These are phyloP conservation scores for Acleris emargana DNA, from an alignment of 2,888 invertebrate species.

Conservation along the genomic window DNA sequence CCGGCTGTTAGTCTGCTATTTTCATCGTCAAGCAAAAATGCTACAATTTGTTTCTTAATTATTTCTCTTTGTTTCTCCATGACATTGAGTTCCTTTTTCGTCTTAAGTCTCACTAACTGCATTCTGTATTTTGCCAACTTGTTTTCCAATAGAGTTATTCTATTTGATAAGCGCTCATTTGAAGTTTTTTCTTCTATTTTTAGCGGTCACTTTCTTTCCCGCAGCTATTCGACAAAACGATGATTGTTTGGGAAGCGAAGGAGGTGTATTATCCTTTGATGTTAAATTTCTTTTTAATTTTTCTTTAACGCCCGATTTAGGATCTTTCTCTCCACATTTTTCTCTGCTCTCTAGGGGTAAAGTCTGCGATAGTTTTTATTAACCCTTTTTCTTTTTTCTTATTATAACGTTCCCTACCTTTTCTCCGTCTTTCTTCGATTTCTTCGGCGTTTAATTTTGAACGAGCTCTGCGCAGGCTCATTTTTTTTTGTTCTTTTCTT, in stretches of 20 bases:
- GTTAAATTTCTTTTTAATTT: not conserved
- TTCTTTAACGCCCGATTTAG: slow-evolving; percentile 7
- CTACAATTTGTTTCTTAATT: too few relatives aligned
- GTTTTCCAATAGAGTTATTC: too few relatives aligned
- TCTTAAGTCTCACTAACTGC: too few relatives aligned
- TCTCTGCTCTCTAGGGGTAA: not conserved
- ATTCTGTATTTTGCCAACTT: too few relatives aligned
- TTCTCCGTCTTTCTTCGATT: slow-evolving; percentile 34
- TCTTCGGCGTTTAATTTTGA: slow-evolving; percentile 18
- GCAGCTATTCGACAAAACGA: too few relatives aligned
- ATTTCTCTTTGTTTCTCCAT: too few relatives aligned
- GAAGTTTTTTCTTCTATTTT: too few relatives aligned
- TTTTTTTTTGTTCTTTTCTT: slow-evolving; percentile 39
- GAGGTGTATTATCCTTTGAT: too few relatives aligned
- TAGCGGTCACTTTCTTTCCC: too few relatives aligned
- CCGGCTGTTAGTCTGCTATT: slow-evolving; percentile 35
- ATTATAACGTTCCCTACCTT: slow-evolving; percentile 1
- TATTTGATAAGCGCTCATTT: too few relatives aligned
- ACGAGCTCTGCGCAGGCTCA: slow-evolving; percentile 35
- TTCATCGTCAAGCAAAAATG: slow-evolving; percentile 13
- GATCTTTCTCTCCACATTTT: slow-evolving; percentile 7
- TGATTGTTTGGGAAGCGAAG: too few relatives aligned
- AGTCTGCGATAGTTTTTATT: slow-evolving; percentile 1
- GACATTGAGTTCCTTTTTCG: too few relatives aligned
- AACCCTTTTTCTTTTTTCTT: slow-evolving; percentile 9